Evolutionary conservation across 2,888 invertebrate genomes (phyloP).

Genomic region (Drosophila sordidula): DNA sequence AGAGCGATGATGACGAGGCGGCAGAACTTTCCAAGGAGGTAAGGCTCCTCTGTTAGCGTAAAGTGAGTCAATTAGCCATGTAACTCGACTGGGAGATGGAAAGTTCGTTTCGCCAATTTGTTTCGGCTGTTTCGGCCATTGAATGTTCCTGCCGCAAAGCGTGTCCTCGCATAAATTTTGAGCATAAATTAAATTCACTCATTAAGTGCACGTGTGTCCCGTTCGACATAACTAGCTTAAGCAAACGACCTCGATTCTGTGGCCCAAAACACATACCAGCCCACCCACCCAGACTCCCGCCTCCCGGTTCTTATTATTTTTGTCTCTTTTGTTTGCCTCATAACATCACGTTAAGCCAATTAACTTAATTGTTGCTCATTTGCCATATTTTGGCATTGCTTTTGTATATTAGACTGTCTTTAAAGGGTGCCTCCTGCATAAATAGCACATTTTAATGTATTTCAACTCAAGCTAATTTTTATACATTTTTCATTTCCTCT

Average conservation of each 20-base stretch:
- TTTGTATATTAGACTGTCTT: slow-evolving; percentile 13
- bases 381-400: slow-evolving; percentile 44
- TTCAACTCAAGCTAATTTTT: background rate
- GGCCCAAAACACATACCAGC: background rate
- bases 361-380: slow-evolving; percentile 66
- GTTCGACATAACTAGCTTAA: slow-evolving; percentile 24
- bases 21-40: slow-evolving; percentile 13
- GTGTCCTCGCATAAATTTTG: slow-evolving; percentile 62
- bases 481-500: slow-evolving; percentile 11
- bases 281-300: background rate
- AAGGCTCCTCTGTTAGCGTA: slow-evolving; percentile 2
- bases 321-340: slow-evolving; percentile 9
- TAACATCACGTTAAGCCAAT: slow-evolving; percentile 55
- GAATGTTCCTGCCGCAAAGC: slow-evolving; percentile 22
- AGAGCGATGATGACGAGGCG: slow-evolving; percentile 1
- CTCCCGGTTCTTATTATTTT: slow-evolving; percentile 1
- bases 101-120: slow-evolving; percentile 22
- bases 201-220: slow-evolving; percentile 37
- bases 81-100: slow-evolving; percentile 5
- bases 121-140: background rate
- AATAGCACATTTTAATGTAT: slow-evolving; percentile 6
- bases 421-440: slow-evolving; percentile 28
- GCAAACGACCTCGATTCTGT: slow-evolving; percentile 17
- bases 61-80: slow-evolving; percentile 24
- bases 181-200: slow-evolving; percentile 44